Conservation (phyloP, 2,888 invertebrate species). For the Catocala fraxini region DNA sequence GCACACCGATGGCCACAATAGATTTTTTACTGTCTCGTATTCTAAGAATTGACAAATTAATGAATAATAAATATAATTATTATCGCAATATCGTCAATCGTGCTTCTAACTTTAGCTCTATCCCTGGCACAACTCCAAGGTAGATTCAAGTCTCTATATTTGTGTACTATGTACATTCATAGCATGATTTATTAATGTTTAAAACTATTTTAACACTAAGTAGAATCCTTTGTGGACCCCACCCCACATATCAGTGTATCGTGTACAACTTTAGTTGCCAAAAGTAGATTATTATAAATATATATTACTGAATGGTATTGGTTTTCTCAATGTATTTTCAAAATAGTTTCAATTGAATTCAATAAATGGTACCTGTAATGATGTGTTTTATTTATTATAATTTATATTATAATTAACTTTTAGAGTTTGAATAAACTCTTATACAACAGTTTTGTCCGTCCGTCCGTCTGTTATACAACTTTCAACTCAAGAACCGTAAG, state of each 20-base stretch:
- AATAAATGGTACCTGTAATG: conserved; percentile 59
- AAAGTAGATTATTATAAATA: conserved; percentile 13
- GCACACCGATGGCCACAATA: no score
- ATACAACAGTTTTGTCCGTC: no score
- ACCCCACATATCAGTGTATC: conserved; percentile 24
- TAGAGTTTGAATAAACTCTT: no score
- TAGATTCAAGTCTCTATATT: conserved; percentile 50
- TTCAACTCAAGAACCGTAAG: no score
- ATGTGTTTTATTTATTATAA: conserved; percentile 14
- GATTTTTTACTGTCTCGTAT: no score
- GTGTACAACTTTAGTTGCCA: conserved; percentile 14
- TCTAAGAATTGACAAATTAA: no score
- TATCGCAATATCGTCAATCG: conserved; percentile 21
- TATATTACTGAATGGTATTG: conserved; percentile 17
- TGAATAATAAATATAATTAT: no score
- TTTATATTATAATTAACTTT: neutral
- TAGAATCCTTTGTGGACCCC: conserved; percentile 34
- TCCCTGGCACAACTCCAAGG: conserved; percentile 32
- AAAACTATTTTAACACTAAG: conserved; percentile 33
- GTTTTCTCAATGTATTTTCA: conserved; percentile 30
- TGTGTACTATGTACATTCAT: conserved; percentile 73
- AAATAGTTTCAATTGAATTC: conserved; percentile 38
- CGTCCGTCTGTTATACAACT: no score
- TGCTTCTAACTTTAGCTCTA: conserved; percentile 20
- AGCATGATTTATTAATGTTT: conserved; percentile 42